Base-by-base conservation (phyloP, 2,113 vertebrate genomes). In the Myotis yumanensis region DNA sequence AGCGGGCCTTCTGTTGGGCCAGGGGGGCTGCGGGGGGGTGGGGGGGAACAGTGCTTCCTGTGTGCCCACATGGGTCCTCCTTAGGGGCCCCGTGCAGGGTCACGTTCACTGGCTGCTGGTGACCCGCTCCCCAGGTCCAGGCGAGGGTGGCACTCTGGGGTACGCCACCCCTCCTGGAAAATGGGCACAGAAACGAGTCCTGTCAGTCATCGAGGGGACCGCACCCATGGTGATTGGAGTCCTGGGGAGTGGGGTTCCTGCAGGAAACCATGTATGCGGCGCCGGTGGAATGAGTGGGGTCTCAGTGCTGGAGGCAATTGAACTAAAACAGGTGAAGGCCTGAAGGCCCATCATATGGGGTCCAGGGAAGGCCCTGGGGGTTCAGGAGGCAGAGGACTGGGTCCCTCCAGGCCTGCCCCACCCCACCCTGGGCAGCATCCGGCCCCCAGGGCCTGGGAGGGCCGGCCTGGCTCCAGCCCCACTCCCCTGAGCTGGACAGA, bases 251-350 rank as follows among this genome's bases (percentile, higher is more conserved):
- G 40, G 10, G 46, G 32, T 9, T 17, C 11, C 30, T 48, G 59
- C 18, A n/a, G 17, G 28, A 15, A 30, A 23, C n/a, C 11, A 17
- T 0, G 23, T 32, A 25, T 17, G 11, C 14, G 43, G 82, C 25
- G 12, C 7, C 7, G 5, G 8, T 37, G n/a, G 66, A 48, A 2
- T 11, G 2, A 1, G 37, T 5, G 10, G 57, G 8, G 17, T 10
- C 66, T 22, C 40, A 16, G 32, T n/a, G 11, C 66, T 69, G 16
- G 10, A n/a, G 30, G 62, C 4, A 7, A 68, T 17, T 48, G 43
- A 35, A 0, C 11, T 5, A 6, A 12, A 46, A 35, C 32, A 69
- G 30, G 8, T 28, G 62, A 35, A 28, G 30, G 11, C 20, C 62
- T 17, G 62, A 28, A 11, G 7, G 10, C 35, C 32, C 16, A 30